These are phyloP conservation scores for Pantelozetes paolii DNA, from an alignment of 2,888 invertebrate genomes.

Conservation along the genomic window DNA sequence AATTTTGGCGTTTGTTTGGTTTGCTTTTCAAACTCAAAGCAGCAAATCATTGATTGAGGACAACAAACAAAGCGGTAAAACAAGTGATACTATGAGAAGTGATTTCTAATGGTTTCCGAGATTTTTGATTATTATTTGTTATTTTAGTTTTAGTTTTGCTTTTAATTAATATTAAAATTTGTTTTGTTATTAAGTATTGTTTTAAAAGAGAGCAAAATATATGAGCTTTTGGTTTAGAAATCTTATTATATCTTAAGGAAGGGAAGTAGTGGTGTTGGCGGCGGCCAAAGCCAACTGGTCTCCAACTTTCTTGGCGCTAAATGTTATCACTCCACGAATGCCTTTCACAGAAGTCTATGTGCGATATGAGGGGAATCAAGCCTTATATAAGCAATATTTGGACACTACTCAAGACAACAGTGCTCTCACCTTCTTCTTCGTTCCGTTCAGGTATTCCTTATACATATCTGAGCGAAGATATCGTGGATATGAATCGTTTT, in stretches of 20 bases:
- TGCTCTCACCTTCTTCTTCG: slow-evolving; percentile 83
- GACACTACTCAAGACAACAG: neutral
- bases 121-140: neutral
- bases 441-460: slow-evolving; percentile 90
- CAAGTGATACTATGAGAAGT: slow-evolving; percentile 1
- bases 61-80: slow-evolving; percentile 1
- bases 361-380: slow-evolving; percentile 36
- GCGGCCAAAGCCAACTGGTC: slow-evolving; percentile 42
- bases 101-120: neutral
- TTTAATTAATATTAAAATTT: neutral
- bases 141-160: neutral
- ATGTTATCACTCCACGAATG: slow-evolving; percentile 76
- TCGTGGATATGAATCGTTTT: slow-evolving; percentile 95
- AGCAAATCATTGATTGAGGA: neutral
- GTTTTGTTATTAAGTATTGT: neutral
- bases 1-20: neutral
- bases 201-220: neutral
- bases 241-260: slow-evolving; percentile 38
- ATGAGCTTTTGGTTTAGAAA: slow-evolving; percentile 9
- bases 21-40: no score
- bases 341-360: slow-evolving; percentile 75
- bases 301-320: slow-evolving; percentile 52
- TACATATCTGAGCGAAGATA: slow-evolving; percentile 98
- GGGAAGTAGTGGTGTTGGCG: slow-evolving; percentile 47
- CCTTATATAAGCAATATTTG: slow-evolving; percentile 14